Conservation (phyloP, 2,888 invertebrate species). For the Amiota communis region DNA sequence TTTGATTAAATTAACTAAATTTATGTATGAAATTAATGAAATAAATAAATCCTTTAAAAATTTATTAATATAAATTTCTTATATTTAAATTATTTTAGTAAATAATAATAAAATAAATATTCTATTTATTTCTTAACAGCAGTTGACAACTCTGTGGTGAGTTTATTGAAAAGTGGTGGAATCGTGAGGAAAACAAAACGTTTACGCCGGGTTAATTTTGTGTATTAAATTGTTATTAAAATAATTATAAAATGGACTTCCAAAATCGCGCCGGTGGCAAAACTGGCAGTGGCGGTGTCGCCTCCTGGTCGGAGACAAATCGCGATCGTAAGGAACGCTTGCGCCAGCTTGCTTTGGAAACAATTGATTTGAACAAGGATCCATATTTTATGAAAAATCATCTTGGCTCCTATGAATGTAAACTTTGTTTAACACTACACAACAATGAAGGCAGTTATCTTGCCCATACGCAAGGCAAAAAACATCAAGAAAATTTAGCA, state of each 20-base stretch:
- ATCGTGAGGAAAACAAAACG: not conserved
- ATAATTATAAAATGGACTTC: constrained; percentile 86
- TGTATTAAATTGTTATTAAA: not conserved
- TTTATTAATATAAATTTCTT: no score
- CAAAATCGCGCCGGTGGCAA: constrained; percentile 99
- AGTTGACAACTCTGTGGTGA: not conserved
- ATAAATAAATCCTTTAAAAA: no score
- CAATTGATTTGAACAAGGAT: constrained; percentile 99
- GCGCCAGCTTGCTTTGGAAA: constrained; percentile 96
- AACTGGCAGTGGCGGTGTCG: constrained; percentile 99
- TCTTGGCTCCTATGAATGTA: constrained; percentile 98
- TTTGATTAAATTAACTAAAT: no score
- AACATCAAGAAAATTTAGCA: constrained; percentile 99
- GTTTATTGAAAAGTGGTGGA: not conserved
- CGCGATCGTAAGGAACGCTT: constrained; percentile 95
- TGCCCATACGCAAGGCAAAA: constrained; percentile 99
- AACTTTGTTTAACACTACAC: constrained; percentile 97
- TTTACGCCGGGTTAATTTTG: not conserved
- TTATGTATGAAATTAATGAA: no score
- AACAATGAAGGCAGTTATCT: constrained; percentile 99
- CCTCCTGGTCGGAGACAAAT: constrained; percentile 99
- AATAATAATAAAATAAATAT: no score
- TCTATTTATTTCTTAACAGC: not conserved
- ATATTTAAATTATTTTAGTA: no score
- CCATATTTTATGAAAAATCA: constrained; percentile 99